Conservation (phyloP, 2,797 vertebrate genomes). For the Xenops minutus region DNA sequence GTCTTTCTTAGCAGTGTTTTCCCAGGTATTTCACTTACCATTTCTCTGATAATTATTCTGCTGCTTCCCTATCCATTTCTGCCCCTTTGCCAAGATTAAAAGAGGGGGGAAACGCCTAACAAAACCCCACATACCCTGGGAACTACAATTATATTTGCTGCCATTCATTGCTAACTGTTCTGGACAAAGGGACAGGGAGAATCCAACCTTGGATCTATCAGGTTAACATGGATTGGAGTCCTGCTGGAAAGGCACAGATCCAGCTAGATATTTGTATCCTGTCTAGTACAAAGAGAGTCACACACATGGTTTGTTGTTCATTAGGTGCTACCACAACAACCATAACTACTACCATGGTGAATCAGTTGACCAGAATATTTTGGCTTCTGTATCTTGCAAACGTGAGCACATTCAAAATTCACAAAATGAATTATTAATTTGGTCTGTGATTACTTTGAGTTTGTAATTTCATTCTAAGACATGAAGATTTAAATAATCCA, state of each 20-base stretch:
- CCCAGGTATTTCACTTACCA: neutral
- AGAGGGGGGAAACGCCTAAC: neutral
- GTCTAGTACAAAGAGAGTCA: neutral
- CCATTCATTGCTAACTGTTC: neutral
- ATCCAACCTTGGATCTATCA: neutral
- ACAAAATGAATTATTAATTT: constrained; percentile 37
- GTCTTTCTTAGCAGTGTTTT: neutral
- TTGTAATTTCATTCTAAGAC: constrained; percentile 35
- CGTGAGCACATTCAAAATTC: neutral
- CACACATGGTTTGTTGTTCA: neutral
- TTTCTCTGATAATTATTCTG: neutral
- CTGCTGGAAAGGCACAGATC: neutral
- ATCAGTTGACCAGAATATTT: neutral
- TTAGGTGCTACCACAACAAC: neutral
- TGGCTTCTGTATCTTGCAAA: neutral
- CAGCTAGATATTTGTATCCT: neutral
- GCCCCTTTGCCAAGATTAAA: neutral
- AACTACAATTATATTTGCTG: neutral
- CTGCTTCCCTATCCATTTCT: neutral
- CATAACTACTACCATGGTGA: neutral
- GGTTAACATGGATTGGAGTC: neutral
- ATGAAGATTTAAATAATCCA: constrained; percentile 57
- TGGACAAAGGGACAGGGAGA: neutral
- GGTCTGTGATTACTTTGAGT: neutral
- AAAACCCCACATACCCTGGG: neutral